A percentile compares a stretch with the other conserved stretches of the same genome.
These are phyloP conservation scores for Priocnemis perturbator DNA, from an alignment of 2,888 invertebrate species.

Conservation along the genomic window DNA sequence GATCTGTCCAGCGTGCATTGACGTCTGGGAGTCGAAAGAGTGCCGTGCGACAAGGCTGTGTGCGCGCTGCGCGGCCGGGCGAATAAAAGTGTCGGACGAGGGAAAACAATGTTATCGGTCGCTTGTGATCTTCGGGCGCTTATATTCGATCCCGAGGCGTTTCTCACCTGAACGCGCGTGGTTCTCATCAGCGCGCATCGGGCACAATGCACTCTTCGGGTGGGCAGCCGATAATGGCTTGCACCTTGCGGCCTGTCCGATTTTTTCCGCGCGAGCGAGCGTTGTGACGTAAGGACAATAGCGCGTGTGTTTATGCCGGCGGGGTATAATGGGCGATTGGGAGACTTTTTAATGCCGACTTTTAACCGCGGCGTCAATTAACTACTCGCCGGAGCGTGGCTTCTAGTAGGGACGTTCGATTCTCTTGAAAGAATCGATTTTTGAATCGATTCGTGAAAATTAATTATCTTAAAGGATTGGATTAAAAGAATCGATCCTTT, in stretches of 20 bases:
- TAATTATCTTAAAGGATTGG: too few relatives aligned
- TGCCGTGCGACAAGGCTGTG: slow-evolving; percentile 48
- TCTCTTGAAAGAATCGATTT: too few relatives aligned
- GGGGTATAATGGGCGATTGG: not conserved
- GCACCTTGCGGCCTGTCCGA: slow-evolving; percentile 23
- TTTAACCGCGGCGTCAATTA: too few relatives aligned
- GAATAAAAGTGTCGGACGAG: slow-evolving; percentile 59
- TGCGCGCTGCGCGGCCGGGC: slow-evolving; percentile 36
- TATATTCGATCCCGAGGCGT: slow-evolving; percentile 44
- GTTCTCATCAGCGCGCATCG: slow-evolving; percentile 57
- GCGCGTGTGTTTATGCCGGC: too few relatives aligned
- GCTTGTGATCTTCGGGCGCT: slow-evolving; percentile 55
- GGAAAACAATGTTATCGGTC: slow-evolving; percentile 68
- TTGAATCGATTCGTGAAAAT: too few relatives aligned
- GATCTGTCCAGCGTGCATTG: not conserved
- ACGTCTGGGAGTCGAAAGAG: not conserved
- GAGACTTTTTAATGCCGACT: not conserved
- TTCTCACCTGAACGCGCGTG: slow-evolving; percentile 57
- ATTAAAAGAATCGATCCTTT: too few relatives aligned
- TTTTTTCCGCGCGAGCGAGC: too few relatives aligned
- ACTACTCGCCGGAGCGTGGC: too few relatives aligned
- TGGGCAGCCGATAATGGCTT: slow-evolving; percentile 33
- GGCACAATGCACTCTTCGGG: slow-evolving; percentile 24
- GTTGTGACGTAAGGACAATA: slow-evolving; percentile 1
- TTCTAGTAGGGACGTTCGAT: too few relatives aligned